Percentiles rank a stretch among this genome's conserved stretches.
phyloP scores from a whole-genome alignment of 2,888 invertebrate species.

The Aleiodes testaceus region DNA sequence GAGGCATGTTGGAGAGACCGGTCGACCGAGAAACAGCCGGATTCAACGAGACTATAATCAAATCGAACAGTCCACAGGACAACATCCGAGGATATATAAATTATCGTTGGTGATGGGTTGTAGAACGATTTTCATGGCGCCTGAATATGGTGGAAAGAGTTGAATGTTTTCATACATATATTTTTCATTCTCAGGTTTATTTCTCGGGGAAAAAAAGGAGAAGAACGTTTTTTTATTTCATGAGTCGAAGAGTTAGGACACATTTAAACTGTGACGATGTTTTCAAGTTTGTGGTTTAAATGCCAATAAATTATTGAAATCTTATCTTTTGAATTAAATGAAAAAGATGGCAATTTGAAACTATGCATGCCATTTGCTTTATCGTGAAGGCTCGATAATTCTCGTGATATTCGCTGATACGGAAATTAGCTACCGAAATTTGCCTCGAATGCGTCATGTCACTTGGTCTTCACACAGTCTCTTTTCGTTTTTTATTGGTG shows the following conservation, averaged over 20 bases:
- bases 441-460: slow-evolving; percentile 41
- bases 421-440: slow-evolving; percentile 13
- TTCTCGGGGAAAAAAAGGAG: too few species aligned
- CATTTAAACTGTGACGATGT: slow-evolving; percentile 23
- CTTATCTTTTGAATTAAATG: slow-evolving; percentile 3
- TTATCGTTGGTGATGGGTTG: slow-evolving; percentile 29
- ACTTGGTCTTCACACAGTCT: slow-evolving; percentile 21
- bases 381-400: slow-evolving; percentile 31
- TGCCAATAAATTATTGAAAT: slow-evolving; percentile 15
- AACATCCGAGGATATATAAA: slow-evolving; percentile 29
- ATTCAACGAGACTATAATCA: slow-evolving; percentile 28
- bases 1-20: slow-evolving; percentile 26
- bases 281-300: background rate
- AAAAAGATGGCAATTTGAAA: slow-evolving; percentile 11
- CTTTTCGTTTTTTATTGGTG: slow-evolving; percentile 11
- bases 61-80: slow-evolving; percentile 26
- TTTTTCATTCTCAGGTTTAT: background rate
- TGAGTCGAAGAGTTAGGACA: background rate
- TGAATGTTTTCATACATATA: slow-evolving; percentile 3
- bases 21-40: slow-evolving; percentile 29
- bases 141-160: slow-evolving; percentile 26
- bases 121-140: slow-evolving; percentile 29
- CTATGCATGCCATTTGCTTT: slow-evolving; percentile 37
- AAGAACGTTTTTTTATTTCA: background rate
- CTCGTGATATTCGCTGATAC: slow-evolving; percentile 29